Evolutionary conservation across 2,888 invertebrate genomes (phyloP).

Genomic region (Chydorus sphaericus): DNA sequence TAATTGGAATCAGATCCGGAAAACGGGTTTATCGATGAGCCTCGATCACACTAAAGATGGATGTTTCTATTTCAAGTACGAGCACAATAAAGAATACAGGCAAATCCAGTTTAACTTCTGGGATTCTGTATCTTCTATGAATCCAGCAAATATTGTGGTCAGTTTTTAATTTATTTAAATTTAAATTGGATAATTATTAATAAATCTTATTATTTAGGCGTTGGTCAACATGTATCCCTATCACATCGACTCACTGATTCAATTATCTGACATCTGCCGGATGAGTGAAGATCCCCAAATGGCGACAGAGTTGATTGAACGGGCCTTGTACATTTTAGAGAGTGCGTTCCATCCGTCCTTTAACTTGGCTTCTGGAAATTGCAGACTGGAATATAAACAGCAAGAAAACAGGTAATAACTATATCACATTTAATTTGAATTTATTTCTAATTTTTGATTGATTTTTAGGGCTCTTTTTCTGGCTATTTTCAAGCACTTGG

Average conservation of each 20-base stretch:
- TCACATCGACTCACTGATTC: conserved; percentile 64
- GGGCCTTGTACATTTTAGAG: conserved; percentile 61
- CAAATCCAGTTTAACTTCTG: conserved; percentile 57
- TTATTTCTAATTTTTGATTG: neutral
- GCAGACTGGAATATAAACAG: conserved; percentile 56
- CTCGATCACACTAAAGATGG: conserved; percentile 39
- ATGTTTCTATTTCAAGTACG: conserved; percentile 50
- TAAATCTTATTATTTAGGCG: conserved; percentile 30
- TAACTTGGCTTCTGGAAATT: conserved; percentile 54
- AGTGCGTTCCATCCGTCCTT: conserved; percentile 64
- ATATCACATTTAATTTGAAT: neutral
- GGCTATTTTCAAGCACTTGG: conserved; percentile 63
- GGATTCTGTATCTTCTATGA: conserved; percentile 58
- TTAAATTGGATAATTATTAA: neutral
- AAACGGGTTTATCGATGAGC: conserved; percentile 57
- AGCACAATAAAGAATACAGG: conserved; percentile 57
- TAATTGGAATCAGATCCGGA: conserved; percentile 52
- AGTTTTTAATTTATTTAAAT: conserved; percentile 21
- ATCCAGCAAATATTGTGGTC: conserved; percentile 62
- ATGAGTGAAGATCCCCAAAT: conserved; percentile 62
- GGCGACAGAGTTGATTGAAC: conserved; percentile 62
- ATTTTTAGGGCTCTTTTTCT: conserved; percentile 52
- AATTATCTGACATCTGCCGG: conserved; percentile 62
- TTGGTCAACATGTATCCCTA: conserved; percentile 59
- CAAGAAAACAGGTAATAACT: conserved; percentile 57